A percentile compares a stretch with the other conserved stretches of the same genome.
Evolutionary conservation across 2,797 vertebrate genomes (phyloP).

Genomic region (Sebastes matsubarae): DNA sequence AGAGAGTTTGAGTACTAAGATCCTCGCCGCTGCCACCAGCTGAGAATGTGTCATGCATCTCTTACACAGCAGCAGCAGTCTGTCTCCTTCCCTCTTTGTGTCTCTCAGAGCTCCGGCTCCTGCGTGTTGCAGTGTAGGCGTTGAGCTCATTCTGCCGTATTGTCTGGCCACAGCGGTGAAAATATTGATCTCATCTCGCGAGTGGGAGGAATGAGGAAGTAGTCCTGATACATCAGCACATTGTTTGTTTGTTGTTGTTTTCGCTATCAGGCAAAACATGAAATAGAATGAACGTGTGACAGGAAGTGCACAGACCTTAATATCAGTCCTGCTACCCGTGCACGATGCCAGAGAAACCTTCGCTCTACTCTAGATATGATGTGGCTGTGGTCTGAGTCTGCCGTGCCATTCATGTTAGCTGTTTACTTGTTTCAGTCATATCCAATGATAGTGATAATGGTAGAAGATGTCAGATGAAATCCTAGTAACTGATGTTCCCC

Average conservation of each 20-base stretch:
- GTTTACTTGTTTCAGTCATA: constrained; percentile 15
- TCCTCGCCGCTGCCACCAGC: neutral
- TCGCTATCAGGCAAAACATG: constrained; percentile 18
- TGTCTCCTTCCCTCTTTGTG: neutral
- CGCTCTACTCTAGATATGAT: constrained; percentile 68
- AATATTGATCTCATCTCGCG: constrained; percentile 67
- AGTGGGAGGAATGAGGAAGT: constrained; percentile 69
- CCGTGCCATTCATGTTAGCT: constrained; percentile 24
- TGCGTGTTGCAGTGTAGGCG: constrained; percentile 18
- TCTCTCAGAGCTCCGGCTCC: constrained; percentile 21
- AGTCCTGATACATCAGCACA: constrained; percentile 47
- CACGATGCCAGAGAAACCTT: constrained; percentile 32
- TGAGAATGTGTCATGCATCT: neutral
- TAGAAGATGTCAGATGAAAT: neutral
- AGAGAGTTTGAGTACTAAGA: neutral
- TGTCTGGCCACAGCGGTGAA: constrained; percentile 51
- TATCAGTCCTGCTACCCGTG: constrained; percentile 44
- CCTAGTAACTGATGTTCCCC: neutral
- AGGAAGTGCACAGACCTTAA: constrained; percentile 65
- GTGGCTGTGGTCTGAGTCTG: constrained; percentile 68
- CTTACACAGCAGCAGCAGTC: neutral
- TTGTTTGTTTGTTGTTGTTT: neutral
- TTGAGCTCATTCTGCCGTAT: constrained; percentile 31
- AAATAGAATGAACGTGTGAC: constrained; percentile 34
- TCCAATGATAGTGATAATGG: neutral